Evolutionary conservation across 2,888 invertebrate genomes (phyloP).

Genomic region (Clivina fossor): DNA sequence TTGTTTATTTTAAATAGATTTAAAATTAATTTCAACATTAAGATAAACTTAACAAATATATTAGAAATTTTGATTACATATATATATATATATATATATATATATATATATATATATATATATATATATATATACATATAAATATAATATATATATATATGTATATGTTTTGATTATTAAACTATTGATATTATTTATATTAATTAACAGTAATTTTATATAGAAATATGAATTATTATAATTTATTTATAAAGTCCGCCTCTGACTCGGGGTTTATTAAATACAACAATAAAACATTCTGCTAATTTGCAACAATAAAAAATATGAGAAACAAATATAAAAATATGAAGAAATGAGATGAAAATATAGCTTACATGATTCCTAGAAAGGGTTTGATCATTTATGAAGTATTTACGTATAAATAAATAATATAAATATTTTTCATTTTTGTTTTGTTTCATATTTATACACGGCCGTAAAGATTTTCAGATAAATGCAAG

Average conservation of each 20-base stretch:
- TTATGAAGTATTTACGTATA: slow-evolving; percentile 17
- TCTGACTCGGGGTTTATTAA: slow-evolving; percentile 25
- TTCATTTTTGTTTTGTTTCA: slow-evolving; percentile 13
- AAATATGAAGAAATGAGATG: slow-evolving; percentile 21
- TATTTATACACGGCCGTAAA: not conserved
- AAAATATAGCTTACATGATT: slow-evolving; percentile 17
- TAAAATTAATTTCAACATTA: no score
- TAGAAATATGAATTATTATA: no score
- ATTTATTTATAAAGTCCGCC: no score
- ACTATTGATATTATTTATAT: not conserved
- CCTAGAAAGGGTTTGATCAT: slow-evolving; percentile 3
- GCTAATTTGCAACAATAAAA: slow-evolving; percentile 20
- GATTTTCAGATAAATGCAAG: no score
- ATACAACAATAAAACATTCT: slow-evolving; percentile 15
- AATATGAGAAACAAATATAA: slow-evolving; percentile 12
- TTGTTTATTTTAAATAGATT: not conserved
- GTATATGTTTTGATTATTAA: not conserved
- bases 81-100: no score
- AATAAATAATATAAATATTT: slow-evolving; percentile 30
- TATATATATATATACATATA: no score
- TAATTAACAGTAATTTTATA: no score
- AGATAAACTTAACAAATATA: no score
- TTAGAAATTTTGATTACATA: no score
- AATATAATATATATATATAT: not conserved
- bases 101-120: not conserved